phyloP scores from a whole-genome alignment of 2,113 vertebrate genomes.

The Shinisaurus crocodilurus region DNA sequence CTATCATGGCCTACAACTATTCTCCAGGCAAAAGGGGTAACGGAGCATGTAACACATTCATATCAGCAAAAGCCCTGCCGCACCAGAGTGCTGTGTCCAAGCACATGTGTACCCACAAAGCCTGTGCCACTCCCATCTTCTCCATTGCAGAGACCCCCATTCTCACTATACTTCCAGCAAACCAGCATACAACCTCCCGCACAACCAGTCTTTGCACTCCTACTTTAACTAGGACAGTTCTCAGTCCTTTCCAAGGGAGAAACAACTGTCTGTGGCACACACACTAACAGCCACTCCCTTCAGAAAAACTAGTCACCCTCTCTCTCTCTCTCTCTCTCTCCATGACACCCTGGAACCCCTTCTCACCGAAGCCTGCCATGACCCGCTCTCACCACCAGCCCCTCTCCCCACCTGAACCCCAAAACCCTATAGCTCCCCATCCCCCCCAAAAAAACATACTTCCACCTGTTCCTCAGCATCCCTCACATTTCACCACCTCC shows the following conservation, averaged over 20 bases:
- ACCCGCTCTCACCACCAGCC: not conserved
- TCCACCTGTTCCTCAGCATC: not conserved
- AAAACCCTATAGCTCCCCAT: too few relatives aligned
- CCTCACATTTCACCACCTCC: not conserved
- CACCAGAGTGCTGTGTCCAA: not conserved
- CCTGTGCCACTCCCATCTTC: conserved; percentile 1
- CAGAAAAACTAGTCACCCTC: not conserved
- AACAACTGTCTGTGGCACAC: not conserved
- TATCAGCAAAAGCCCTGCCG: not conserved
- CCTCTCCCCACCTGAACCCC: not conserved
- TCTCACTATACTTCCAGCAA: not conserved
- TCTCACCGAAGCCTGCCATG: not conserved
- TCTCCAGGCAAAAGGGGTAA: not conserved
- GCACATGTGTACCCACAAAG: not conserved
- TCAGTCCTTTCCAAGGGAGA: not conserved
- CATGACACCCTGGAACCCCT: not conserved
- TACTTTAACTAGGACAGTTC: not conserved
- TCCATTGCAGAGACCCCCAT: not conserved
- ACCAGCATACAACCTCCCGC: not conserved
- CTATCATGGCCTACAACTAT: not conserved
- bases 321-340: not conserved
- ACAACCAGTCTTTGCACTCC: too few relatives aligned
- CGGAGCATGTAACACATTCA: not conserved
- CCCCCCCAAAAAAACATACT: not conserved
- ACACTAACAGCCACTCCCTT: not conserved